Percentiles rank a stretch among this genome's conserved stretches.
These are phyloP conservation scores for Steatornis caripensis DNA, from an alignment of 2,113 vertebrate genomes.

Conservation along the genomic window DNA sequence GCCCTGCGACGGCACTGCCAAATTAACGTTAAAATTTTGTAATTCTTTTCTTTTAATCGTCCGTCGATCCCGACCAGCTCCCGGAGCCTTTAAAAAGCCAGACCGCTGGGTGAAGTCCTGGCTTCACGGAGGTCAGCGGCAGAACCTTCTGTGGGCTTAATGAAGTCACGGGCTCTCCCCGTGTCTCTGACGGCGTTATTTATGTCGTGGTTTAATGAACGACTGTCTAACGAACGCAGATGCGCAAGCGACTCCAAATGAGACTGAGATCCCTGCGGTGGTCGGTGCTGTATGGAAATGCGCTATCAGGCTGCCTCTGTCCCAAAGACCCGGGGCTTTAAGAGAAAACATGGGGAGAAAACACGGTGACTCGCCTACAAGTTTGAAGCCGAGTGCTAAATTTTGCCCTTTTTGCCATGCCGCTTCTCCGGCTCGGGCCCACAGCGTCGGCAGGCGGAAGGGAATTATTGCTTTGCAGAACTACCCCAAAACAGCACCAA, in stretches of 20 bases:
- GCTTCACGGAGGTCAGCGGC: neutral
- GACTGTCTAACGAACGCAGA: neutral
- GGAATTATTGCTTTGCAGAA: neutral
- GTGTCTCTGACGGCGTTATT: neutral
- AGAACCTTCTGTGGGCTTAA: neutral
- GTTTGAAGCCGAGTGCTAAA: neutral
- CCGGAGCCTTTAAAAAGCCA: neutral
- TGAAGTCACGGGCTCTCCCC: neutral
- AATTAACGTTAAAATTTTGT: neutral
- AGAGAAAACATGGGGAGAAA: neutral
- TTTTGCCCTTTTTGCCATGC: neutral
- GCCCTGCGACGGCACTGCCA: neutral
- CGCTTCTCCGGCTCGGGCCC: rapidly evolving
- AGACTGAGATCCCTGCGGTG: neutral
- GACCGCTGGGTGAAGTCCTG: neutral
- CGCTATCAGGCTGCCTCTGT: neutral
- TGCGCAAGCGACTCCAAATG: neutral
- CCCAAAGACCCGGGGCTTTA: rapidly evolving
- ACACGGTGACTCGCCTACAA: rapidly evolving
- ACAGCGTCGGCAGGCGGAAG: rapidly evolving
- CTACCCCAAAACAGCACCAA: neutral
- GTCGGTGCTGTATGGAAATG: neutral
- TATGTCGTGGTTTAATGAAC: neutral
- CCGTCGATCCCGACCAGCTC: neutral
- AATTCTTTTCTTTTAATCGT: neutral